These are phyloP conservation scores for Cololabis saira DNA, from an alignment of 2,113 vertebrate genomes.

Conservation along the genomic window DNA sequence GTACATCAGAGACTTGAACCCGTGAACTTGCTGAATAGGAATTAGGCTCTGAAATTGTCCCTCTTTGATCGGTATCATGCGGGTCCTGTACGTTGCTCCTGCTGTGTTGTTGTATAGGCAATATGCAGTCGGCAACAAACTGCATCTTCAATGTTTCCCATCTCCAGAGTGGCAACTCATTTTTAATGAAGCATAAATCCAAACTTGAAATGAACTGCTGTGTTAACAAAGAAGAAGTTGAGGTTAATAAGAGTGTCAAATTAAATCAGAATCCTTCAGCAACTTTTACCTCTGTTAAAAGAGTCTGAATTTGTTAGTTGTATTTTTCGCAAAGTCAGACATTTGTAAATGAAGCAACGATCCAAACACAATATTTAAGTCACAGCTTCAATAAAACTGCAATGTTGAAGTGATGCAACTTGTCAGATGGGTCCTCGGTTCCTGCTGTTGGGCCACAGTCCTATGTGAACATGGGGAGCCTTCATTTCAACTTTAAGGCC, in stretches of 20 bases:
- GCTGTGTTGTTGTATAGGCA: slow-evolving; percentile 31
- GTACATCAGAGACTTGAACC: slow-evolving; percentile 19
- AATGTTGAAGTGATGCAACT: slow-evolving; percentile 36
- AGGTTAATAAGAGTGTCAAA: not conserved
- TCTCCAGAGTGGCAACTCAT: not conserved
- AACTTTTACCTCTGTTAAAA: no score
- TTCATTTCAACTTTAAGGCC: no score
- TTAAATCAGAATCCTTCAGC: no score
- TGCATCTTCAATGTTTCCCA: slow-evolving; percentile 21
- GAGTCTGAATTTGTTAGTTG: no score
- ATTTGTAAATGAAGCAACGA: slow-evolving; percentile 15
- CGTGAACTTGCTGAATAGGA: slow-evolving; percentile 31
- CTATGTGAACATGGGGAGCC: slow-evolving; percentile 30
- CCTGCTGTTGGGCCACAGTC: no score
- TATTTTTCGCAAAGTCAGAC: not conserved
- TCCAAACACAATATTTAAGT: not conserved
- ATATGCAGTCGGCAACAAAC: slow-evolving; percentile 37
- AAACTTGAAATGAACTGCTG: not conserved
- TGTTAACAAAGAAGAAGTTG: not conserved
- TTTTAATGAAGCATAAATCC: not conserved
- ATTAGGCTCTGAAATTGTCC: slow-evolving; percentile 41
- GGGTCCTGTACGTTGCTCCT: slow-evolving; percentile 5
- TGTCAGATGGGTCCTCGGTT: slow-evolving; percentile 10
- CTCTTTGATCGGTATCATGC: slow-evolving; percentile 56
- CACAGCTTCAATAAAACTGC: slow-evolving; percentile 31